phyloP scores from a whole-genome alignment of 92 coral and sea anemone genomes.

The Metridium senile region DNA sequence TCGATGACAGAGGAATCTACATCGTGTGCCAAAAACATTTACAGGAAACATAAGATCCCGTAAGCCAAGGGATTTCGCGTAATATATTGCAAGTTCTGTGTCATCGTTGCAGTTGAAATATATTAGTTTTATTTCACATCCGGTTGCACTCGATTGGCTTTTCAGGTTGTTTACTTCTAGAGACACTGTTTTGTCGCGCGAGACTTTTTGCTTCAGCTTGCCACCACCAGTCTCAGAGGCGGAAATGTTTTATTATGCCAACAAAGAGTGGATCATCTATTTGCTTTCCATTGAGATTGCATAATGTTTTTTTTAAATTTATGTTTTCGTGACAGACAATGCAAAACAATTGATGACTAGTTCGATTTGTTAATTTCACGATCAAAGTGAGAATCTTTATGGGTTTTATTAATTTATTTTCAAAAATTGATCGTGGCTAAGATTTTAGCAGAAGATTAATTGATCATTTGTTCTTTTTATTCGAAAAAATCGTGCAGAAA shows the following conservation, averaged over 20 bases:
- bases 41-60: no score
- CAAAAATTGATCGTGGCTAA: background rate
- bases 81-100: background rate
- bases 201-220: background rate
- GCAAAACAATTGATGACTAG: background rate
- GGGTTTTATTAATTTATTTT: no score
- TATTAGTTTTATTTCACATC: background rate
- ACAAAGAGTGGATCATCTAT: background rate
- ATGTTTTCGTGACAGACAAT: background rate
- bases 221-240: background rate
- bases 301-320: background rate
- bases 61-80: no score
- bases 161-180: background rate
- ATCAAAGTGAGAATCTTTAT: background rate
- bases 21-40: background rate
- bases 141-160: constrained; percentile 9
- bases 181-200: background rate
- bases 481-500: background rate
- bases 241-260: constrained; percentile 2
- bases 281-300: background rate
- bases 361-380: background rate
- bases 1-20: background rate
- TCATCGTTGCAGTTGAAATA: background rate
- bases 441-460: background rate
- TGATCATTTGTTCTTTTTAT: background rate